Evolutionary conservation across 2,888 invertebrate genomes (phyloP).

Genomic region (Hydrotaea cyrtoneurina): DNA sequence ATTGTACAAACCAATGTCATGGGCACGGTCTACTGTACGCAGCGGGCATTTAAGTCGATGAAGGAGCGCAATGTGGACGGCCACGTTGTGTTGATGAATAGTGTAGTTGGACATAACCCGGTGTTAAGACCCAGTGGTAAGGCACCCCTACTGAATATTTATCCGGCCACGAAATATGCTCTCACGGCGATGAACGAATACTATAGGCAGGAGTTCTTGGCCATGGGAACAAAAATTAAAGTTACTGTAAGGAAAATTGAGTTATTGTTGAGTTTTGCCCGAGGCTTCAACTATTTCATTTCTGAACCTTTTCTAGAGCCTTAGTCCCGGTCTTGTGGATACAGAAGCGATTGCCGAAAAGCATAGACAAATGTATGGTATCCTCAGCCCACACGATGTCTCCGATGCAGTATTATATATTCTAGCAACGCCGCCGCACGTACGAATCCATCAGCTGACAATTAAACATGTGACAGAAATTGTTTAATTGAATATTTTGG

Average conservation of each 20-base stretch:
- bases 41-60: slow-evolving; percentile 81
- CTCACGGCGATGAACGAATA: slow-evolving; percentile 73
- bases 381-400: slow-evolving; percentile 69
- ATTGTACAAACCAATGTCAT: slow-evolving; percentile 76
- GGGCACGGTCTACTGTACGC: slow-evolving; percentile 79
- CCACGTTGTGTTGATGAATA: slow-evolving; percentile 81
- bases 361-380: slow-evolving; percentile 29
- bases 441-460: slow-evolving; percentile 66
- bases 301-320: slow-evolving; percentile 30
- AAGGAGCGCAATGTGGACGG: slow-evolving; percentile 75
- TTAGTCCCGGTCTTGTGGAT: slow-evolving; percentile 72
- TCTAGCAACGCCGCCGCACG: slow-evolving; percentile 53
- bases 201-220: slow-evolving; percentile 73
- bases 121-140: slow-evolving; percentile 26
- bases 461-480: slow-evolving; percentile 74
- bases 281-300: too few relatives aligned
- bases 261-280: too few relatives aligned
- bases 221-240: slow-evolving; percentile 67
- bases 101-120: slow-evolving; percentile 68
- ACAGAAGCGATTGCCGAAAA: slow-evolving; percentile 68
- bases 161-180: slow-evolving; percentile 73
- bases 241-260: slow-evolving; percentile 62
- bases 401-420: slow-evolving; percentile 49
- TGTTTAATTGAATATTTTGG: slow-evolving; percentile 56
- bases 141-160: slow-evolving; percentile 60